Base-by-base conservation (phyloP, 2,797 vertebrate species). In the Enteromius thamalakanensis region DNA sequence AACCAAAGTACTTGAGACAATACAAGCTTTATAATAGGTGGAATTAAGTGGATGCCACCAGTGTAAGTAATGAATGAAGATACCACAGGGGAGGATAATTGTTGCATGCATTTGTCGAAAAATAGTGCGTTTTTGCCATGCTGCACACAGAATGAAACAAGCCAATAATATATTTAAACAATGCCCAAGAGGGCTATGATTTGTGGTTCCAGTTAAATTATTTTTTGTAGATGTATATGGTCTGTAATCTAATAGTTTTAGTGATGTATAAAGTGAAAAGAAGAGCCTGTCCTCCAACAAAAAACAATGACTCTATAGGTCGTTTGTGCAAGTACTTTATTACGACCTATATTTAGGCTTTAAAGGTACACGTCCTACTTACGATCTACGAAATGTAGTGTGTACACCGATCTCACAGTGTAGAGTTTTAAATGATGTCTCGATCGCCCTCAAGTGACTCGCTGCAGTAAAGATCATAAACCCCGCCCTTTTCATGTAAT, bases 1-100 rank as follows among this genome's bases (percentile, higher is more conserved):
- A 83, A 90, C 80, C 81, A 87, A 86, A 74, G 40, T 12, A 70
- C 60, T 58, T 85, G 62, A 82, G 58, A 83, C 76, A 86, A 86
- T 88, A 86, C 76, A 82, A 85, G 58, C 83, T 72, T 72, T 83
- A 80, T 87, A 84, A 79, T 11, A 37, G 72, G 85, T 26, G 78
- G n/a, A 86, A 86, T 86, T 84, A 89, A 84, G 84, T 71, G 72
- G 79, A 83, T 86, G 81, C 87, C 80, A 86, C 70, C 76, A 80
- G 83, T 51, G 85, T 89, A 82, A 89, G 87, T 87, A 89, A 86
- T 87, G 69, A 89, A 87, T 83, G 81, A 85, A 79, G 34, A 74
- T 11, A 65, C 81, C 40, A 67, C 79, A 74, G 72, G 64, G 74
- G 58, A 79, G 68, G 29, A 32, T 79, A 83, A 87, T 60, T 80